Percentiles rank a stretch among this genome's conserved stretches.
Evolutionary conservation across 2,113 vertebrate species (phyloP).

Genomic region (Lichenostomus cassidix): DNA sequence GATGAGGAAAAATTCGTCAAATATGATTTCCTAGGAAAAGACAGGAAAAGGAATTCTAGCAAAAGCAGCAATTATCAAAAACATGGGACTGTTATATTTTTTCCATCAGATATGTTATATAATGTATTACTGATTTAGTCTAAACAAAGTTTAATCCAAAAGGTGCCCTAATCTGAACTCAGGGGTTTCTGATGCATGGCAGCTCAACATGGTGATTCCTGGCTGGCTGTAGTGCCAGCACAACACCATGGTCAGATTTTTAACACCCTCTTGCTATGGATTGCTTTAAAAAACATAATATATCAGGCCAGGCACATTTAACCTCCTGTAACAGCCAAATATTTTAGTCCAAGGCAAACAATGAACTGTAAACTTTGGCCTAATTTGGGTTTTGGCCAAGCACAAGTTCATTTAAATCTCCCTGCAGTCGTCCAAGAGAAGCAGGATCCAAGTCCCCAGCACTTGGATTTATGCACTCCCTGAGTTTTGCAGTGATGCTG

Average conservation of each 20-base stretch:
- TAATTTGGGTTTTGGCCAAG: background rate
- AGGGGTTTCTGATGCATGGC: background rate
- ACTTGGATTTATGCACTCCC: background rate
- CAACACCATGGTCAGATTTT: background rate
- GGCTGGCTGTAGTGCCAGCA: background rate
- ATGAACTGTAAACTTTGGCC: background rate
- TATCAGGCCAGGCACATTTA: background rate
- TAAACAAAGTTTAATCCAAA: background rate
- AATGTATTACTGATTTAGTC: background rate
- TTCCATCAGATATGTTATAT: background rate
- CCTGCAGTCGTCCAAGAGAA: background rate
- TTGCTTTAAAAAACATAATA: background rate
- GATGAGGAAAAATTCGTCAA: background rate
- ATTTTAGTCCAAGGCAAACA: background rate
- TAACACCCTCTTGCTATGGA: background rate
- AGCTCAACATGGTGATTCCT: background rate
- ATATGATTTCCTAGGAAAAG: background rate
- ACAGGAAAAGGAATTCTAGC: background rate
- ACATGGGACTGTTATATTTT: fast-evolving
- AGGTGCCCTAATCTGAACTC: background rate
- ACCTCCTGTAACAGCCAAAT: background rate
- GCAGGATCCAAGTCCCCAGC: background rate
- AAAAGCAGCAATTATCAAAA: background rate
- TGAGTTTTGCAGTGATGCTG: background rate
- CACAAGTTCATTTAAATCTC: background rate